Base-by-base conservation (phyloP, 2,797 vertebrate genomes). In the Chaetodon trifasciatus region DNA sequence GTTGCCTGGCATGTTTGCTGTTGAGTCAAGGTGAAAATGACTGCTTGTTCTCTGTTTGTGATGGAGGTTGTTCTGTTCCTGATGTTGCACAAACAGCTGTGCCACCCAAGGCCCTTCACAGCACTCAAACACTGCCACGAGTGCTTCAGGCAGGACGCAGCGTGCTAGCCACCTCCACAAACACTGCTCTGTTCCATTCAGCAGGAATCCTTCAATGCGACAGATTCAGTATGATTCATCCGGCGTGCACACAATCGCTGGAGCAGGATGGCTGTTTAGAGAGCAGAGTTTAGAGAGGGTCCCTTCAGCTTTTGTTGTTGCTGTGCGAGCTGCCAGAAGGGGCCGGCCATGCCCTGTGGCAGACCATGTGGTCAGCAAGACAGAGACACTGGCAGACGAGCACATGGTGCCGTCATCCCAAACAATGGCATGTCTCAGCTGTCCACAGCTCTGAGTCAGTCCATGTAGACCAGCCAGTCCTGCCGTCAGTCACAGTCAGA, bases 391-490 rank as follows among this genome's bases (percentile, higher is more conserved):
- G 77, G 62, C 73, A 80, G 78, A 78, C 63, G 16, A 86, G 62
- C 73, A 81, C 75, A 70, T 17, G 65, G 80, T 70, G 84, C 69
- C 70, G n/a, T 81, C 85, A 64, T 60, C 63, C 73, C 32, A 19
- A 75, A 91, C 86, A 86, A 84, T 6, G 53, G 67, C 62, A 23
- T 9, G 71, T 66, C 75, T 90, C 60, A 87, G 89, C 91, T 86
- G 84, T 87, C 70, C 60, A 2, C 70, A 21, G 52, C 67, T n/a
- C 86, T 65, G 75, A 77, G 79, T 84, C 74, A 53, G 53, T 52
- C 73, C 53, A 17, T 62, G 76, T 1, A 50, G 60, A 82, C 11
- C 58, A 42, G 75, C 46, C 62, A 35, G 67, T 35, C 60, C 52
- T 49, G 37, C 56, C 8, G 58, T 70, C 76, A 60, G 67, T 76